Conservation (phyloP, 64 coral and sea anemone species). For the Catalaphyllia jardinei region DNA sequence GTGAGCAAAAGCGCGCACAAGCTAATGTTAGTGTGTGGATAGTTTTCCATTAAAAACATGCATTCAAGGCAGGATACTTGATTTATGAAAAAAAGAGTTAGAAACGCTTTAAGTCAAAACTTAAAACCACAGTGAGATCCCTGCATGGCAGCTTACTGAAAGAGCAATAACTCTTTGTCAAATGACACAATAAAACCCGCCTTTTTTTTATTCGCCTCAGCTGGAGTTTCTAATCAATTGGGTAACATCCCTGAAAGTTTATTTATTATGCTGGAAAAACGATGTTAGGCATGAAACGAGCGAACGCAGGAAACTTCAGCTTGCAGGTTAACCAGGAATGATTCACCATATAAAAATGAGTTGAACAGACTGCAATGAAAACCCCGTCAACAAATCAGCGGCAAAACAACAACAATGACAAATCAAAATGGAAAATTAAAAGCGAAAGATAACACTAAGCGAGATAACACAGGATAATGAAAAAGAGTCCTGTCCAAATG, state of each 20-base stretch:
- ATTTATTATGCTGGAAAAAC: not conserved
- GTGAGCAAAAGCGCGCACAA: not conserved
- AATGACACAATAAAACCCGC: not conserved
- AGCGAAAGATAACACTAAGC: not conserved
- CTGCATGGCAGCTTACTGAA: not conserved
- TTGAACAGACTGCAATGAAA: not conserved
- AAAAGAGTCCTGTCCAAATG: not conserved
- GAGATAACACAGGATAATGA: not conserved
- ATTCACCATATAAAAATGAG: not conserved
- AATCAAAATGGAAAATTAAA: not conserved
- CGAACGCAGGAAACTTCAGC: not conserved
- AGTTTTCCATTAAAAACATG: not conserved
- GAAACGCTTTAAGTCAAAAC: not conserved
- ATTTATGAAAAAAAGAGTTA: not conserved
- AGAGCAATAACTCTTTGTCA: not conserved
- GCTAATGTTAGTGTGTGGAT: too few relatives aligned
- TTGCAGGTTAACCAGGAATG: not conserved
- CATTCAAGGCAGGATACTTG: not conserved
- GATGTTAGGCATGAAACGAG: not conserved
- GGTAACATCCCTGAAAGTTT: not conserved
- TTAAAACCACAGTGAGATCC: not conserved
- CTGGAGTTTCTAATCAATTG: constrained; percentile 8
- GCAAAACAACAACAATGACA: not conserved
- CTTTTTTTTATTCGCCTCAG: not conserved
- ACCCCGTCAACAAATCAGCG: not conserved